Evolutionary conservation across 2,888 invertebrate genomes (phyloP).

Genomic region (Acronicta psi): DNA sequence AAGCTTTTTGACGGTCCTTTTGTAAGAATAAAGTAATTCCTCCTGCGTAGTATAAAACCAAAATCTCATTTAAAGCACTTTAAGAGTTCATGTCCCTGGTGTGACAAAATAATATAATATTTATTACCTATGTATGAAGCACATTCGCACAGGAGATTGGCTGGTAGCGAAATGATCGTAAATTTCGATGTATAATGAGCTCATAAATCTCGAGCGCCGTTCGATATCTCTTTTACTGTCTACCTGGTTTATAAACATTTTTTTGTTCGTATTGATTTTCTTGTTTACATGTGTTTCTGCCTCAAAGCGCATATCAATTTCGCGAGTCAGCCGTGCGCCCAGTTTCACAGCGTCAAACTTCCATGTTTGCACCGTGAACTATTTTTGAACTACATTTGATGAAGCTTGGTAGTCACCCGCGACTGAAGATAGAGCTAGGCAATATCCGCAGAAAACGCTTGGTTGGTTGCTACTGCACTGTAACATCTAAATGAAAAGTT

Average conservation of each 20-base stretch:
- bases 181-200: conserved; percentile 57
- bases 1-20: conserved; percentile 1
- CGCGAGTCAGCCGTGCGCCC: conserved; percentile 9
- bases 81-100: conserved; percentile 33
- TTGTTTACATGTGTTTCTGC: conserved; percentile 43
- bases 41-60: conserved; percentile 12
- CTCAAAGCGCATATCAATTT: conserved; percentile 38
- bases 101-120: conserved; percentile 38
- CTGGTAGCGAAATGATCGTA: conserved; percentile 53
- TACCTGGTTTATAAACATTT: conserved; percentile 42
- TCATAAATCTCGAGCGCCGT: conserved; percentile 48
- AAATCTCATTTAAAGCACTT: conserved; percentile 19
- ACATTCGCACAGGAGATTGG: conserved; percentile 51
- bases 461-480: background rate
- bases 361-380: conserved; percentile 16
- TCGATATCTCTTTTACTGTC: conserved; percentile 44
- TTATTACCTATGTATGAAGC: conserved; percentile 49
- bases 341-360: conserved; percentile 21
- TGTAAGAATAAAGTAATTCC: conserved; percentile 1
- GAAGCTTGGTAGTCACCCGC: conserved; percentile 14
- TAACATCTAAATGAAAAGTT: background rate
- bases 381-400: conserved; percentile 21
- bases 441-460: background rate
- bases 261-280: conserved; percentile 29
- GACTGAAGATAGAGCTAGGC: background rate